Evolutionary conservation across 2,888 invertebrate species (phyloP), one percentile per base, ranked within the genome.

Genomic region (Physocephala rufipes): DNA sequence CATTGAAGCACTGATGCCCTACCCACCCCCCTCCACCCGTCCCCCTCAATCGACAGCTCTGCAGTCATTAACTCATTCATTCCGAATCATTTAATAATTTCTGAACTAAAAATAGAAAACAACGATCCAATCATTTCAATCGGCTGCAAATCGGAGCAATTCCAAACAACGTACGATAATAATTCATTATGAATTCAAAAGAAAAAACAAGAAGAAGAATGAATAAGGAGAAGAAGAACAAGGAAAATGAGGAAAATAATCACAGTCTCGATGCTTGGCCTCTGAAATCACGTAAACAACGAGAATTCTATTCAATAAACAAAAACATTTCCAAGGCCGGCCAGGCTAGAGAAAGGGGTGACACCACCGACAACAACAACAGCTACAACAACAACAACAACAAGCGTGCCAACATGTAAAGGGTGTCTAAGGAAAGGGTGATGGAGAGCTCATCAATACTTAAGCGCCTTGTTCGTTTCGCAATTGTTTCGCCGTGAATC

Each of bases 21-120:
- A n/a, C n/a, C n/a, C n/a, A n/a, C n/a, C n/a, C n/a, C n/a, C n/a
- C 36, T 36, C 36, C 36, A 36, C 15, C 55, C 67, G 43, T 55
- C 53, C 53, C 59, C 71, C 16, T 51, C 30, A 36, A 9, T 7
- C 36, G 36, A 9, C n/a, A n/a, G 21, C 12, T 19, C 13, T 30
- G 67, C 65, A 75, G 81, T 81, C 81, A 82, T 81, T 81, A 82
- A 81, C 81, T 81, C 82, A 81, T 82, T 81, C 80, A 82, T 81
- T 81, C 81, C 82, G 75, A 75, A 74, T 77, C 81, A 81, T 81
- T 81, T 79, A 79, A 82, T 80, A 81, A 81, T 81, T 80, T 79
- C 49, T 16, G 24, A 51, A 13, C 62, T 47, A 36, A 70, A 66
- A 73, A 72, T 61, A 66, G 55, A 51, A 53, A 51, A 69, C 62